Percentiles rank a stretch among this genome's conserved stretches.
Evolutionary conservation across 2,113 vertebrate species (phyloP).

Genomic region (Calyptomena viridis): DNA sequence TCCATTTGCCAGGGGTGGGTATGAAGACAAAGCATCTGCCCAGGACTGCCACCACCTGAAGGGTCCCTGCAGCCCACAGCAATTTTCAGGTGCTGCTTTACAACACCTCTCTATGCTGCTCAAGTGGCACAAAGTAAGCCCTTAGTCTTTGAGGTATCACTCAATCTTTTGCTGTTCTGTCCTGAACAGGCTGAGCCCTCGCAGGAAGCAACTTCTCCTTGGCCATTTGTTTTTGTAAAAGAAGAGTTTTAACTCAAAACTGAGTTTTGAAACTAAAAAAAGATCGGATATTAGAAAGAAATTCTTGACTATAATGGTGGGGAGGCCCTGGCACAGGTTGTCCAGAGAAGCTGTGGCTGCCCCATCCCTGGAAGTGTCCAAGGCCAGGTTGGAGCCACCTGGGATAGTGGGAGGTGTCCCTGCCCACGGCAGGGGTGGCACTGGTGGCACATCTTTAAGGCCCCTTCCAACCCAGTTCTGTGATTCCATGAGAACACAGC

Average conservation of each 20-base stretch:
- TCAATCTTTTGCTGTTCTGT: background rate
- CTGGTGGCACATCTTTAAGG: background rate
- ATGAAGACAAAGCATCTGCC: background rate
- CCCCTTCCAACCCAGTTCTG: background rate
- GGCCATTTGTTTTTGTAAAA: background rate
- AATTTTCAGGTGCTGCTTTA: background rate
- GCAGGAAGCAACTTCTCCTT: background rate
- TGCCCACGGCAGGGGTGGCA: background rate
- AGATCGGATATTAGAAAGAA: background rate
- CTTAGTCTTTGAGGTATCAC: background rate
- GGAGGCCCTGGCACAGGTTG: background rate
- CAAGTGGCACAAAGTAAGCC: background rate
- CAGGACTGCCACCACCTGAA: background rate
- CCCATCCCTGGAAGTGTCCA: background rate
- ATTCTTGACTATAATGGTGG: background rate
- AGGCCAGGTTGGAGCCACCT: background rate
- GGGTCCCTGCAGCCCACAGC: background rate
- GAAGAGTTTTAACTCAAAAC: background rate
- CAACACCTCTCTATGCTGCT: background rate
- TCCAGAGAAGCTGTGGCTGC: background rate
- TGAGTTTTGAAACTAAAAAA: background rate
- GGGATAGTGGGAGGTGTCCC: background rate
- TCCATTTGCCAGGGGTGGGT: background rate
- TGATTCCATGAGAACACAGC: rapidly evolving
- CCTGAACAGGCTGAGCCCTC: background rate